phyloP scores from a whole-genome alignment of 2,113 vertebrate genomes.

The Diphyllodes magnificus region DNA sequence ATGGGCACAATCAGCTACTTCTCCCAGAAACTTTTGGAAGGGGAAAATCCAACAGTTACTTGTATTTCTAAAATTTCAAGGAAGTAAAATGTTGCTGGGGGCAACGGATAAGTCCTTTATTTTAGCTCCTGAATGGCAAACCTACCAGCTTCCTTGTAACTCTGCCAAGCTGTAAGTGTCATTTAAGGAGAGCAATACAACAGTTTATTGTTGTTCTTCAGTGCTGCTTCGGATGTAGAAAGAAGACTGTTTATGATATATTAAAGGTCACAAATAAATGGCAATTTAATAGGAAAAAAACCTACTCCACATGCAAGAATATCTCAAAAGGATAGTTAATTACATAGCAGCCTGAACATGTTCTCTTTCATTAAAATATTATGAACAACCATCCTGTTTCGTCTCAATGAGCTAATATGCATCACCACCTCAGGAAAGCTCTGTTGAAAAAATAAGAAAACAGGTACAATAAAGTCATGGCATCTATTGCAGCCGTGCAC shows the following conservation, averaged over 20 bases:
- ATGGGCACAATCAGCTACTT: background rate
- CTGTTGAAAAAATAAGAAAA: background rate
- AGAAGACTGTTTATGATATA: background rate
- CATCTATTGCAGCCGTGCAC: background rate
- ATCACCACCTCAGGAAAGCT: background rate
- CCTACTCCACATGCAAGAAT: background rate
- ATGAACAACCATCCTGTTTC: background rate
- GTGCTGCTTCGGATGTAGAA: background rate
- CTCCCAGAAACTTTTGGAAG: background rate
- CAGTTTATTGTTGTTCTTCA: background rate
- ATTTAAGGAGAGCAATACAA: background rate
- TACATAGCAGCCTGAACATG: background rate
- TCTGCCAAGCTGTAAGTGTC: background rate
- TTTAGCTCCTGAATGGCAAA: background rate
- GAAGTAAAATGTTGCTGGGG: background rate
- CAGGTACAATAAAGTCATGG: background rate
- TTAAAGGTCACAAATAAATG: constrained; percentile 17
- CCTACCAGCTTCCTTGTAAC: background rate
- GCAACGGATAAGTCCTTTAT: background rate
- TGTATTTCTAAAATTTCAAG: background rate
- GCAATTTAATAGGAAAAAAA: constrained; percentile 1
- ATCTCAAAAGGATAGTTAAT: constrained; percentile 17
- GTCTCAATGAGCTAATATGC: background rate
- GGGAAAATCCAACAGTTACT: background rate
- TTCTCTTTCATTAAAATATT: background rate